Evolutionary conservation across 1,140 invertebrate species (phyloP).

Genomic region (Heliconius congener): DNA sequence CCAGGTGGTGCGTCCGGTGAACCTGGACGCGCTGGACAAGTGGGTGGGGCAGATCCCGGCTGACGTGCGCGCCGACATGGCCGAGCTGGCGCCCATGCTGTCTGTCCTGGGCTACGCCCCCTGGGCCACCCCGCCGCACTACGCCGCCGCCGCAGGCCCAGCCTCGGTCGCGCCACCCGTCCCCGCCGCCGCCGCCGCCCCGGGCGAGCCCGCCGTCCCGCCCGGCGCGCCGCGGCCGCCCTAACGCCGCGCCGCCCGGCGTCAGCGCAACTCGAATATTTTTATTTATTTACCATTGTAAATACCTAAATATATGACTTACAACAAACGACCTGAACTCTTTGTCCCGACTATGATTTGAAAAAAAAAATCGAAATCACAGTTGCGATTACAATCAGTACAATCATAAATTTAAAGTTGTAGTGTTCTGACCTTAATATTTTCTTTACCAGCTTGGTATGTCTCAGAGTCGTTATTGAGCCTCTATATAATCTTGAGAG

Average conservation of each 20-base stretch:
- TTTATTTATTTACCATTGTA: conserved; percentile 13
- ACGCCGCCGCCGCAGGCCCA: conserved; percentile 82
- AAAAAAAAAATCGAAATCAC: too few relatives aligned
- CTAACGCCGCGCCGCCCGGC: conserved; percentile 6
- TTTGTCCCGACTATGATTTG: neutral
- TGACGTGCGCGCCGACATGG: conserved; percentile 95
- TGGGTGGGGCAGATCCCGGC: conserved; percentile 97
- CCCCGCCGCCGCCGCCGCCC: conserved; percentile 4
- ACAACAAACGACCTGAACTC: neutral
- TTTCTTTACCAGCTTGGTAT: too few relatives aligned
- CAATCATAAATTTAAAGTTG: too few relatives aligned
- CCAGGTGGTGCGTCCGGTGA: conserved; percentile 99
- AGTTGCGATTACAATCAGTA: too few relatives aligned
- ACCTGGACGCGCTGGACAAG: conserved; percentile 96
- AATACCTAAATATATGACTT: conserved; percentile 15
- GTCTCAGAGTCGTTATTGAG: too few relatives aligned
- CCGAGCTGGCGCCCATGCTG: conserved; percentile 95
- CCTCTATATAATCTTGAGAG: too few relatives aligned
- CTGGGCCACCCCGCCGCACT: conserved; percentile 95
- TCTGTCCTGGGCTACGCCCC: conserved; percentile 96
- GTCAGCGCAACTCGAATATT: neutral
- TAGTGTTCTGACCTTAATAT: too few relatives aligned
- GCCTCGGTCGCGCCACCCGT: conserved; percentile 2
- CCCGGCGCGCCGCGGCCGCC: conserved; percentile 29
- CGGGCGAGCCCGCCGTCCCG: conserved; percentile 21